These are phyloP conservation scores for Caenorhabditis wallacei DNA, from an alignment of 2,888 invertebrate species.

Conservation along the genomic window DNA sequence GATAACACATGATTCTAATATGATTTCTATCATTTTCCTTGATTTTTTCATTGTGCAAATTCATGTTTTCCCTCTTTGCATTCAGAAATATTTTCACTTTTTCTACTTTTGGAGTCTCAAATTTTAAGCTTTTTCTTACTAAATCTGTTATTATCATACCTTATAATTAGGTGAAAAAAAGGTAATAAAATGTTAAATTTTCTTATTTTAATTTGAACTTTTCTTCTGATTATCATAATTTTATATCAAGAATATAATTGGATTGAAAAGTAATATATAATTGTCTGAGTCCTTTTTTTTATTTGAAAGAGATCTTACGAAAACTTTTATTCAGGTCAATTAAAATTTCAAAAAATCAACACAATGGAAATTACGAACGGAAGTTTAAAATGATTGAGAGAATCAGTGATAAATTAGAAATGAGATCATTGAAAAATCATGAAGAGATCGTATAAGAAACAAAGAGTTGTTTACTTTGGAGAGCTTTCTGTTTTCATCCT, in stretches of 20 bases:
- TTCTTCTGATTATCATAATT: too few species aligned
- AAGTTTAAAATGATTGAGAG: neutral
- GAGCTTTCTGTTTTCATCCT: too few species aligned
- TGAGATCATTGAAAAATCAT: too few species aligned
- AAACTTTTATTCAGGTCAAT: slow-evolving; percentile 18
- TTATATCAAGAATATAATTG: too few species aligned
- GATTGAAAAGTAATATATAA: too few species aligned
- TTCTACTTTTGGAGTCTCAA: neutral
- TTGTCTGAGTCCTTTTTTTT: neutral
- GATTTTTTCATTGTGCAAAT: slow-evolving; percentile 2
- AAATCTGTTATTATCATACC: too few species aligned
- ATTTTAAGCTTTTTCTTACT: too few species aligned
- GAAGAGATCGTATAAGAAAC: too few species aligned
- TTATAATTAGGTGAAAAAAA: too few species aligned
- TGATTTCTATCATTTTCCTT: slow-evolving; percentile 9
- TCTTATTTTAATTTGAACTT: too few species aligned
- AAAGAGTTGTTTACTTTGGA: too few species aligned
- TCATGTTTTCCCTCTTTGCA: neutral
- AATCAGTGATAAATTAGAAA: slow-evolving; percentile 7
- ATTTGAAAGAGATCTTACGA: neutral
- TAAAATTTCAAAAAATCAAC: neutral
- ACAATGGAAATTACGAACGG: neutral
- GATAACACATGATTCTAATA: slow-evolving; percentile 32
- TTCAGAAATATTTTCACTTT: neutral
- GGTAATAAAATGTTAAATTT: too few species aligned